A percentile compares a stretch with the other conserved stretches of the same genome.
Conservation (phyloP, 2,888 invertebrate species). For the Melipona bicolor region DNA sequence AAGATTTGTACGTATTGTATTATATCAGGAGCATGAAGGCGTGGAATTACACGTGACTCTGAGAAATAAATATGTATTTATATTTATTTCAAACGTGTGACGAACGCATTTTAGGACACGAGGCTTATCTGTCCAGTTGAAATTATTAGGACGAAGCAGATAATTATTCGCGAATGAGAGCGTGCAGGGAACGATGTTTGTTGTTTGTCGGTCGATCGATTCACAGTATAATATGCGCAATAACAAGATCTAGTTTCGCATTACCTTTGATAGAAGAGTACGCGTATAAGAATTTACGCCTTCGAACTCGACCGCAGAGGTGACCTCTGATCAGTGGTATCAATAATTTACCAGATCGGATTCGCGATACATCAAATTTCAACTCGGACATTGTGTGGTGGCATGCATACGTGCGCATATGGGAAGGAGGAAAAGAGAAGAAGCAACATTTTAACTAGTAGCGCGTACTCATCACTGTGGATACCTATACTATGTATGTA, state of each 20-base stretch:
- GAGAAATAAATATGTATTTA: not conserved
- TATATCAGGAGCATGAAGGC: not conserved
- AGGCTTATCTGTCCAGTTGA: not conserved
- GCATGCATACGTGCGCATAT: too few relatives aligned
- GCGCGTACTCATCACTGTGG: too few relatives aligned
- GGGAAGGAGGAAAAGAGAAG: not conserved
- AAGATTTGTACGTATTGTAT: not conserved
- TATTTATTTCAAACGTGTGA: not conserved
- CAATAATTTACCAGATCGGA: slow-evolving; percentile 34
- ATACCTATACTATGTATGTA: too few relatives aligned
- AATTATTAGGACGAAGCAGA: not conserved
- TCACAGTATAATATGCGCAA: slow-evolving; percentile 8
- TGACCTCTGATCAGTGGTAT: slow-evolving; percentile 42
- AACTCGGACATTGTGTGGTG: not conserved
- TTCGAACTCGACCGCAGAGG: slow-evolving; percentile 40
- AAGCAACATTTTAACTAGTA: slow-evolving; percentile 2
- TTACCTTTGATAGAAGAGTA: slow-evolving; percentile 4
- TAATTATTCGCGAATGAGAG: not conserved
- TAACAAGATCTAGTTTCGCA: slow-evolving; percentile 18
- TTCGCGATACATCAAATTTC: slow-evolving; percentile 19
- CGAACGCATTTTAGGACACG: not conserved
- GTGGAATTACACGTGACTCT: not conserved
- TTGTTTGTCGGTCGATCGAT: slow-evolving; percentile 5
- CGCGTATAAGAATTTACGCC: not conserved
- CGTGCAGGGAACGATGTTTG: not conserved